Evolutionary conservation across 2,888 invertebrate species (phyloP), one percentile per base, ranked within the genome.

Genomic region (Luperina nickerlii): DNA sequence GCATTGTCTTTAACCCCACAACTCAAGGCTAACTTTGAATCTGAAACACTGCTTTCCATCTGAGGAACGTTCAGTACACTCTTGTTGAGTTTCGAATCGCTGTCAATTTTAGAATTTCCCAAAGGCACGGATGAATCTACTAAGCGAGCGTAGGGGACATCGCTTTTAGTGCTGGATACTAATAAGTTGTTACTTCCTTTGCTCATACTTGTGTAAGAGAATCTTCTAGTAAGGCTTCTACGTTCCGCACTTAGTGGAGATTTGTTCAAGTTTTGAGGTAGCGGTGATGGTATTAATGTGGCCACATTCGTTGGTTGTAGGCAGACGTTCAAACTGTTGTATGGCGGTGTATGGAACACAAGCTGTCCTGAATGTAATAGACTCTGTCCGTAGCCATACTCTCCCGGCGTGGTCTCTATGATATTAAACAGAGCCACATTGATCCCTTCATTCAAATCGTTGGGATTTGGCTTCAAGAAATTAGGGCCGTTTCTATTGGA

Each of bases 311-410:
- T 97, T 73, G 98, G 98, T 93, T 98, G 98, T 9, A 98, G 94
- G 18, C 98, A 98, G 7, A 98, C 98, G 89, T 98, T 98, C 90
- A 98, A 97, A 65, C 98, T 97, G 88, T 98, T 98, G 91, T 99
- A 99, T 0, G 99, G 99, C 0, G 99, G 98, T 0, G 99, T 99
- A 89, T 99, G 98, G 94, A 99, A 99, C 69, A 99, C 98, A 15
- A 99, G 96, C 93, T 99, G 98, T 54, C 98, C 98, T 78, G 98
- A 97, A 92, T 99, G 99, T 42, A 99, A 96, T 89, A 99, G 98
- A 92, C 99, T 99, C 95, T 99, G 99, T 0, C 99, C 99, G 92
- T 99, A 99, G 0, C 99, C 99, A 89, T 98, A 98, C 92, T 99
- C 99, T 89, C 98, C 98, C 5, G 98, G 98, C 42, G 97, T 97